Evolutionary conservation across 2,797 vertebrate species (phyloP).

Genomic region (Ambastaia sidthimunki): DNA sequence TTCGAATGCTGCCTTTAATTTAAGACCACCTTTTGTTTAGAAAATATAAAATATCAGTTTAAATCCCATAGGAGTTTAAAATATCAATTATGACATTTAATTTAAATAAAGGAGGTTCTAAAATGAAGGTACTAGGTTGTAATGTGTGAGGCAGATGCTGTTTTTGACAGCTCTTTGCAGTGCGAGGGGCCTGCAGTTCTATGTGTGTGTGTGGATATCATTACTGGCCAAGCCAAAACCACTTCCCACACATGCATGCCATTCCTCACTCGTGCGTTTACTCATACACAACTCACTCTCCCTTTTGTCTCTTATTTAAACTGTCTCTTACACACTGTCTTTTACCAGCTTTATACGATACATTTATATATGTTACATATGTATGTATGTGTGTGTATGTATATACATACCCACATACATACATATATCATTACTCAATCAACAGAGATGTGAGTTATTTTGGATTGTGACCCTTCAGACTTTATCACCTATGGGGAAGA

Average conservation of each 20-base stretch:
- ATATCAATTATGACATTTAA: constrained; percentile 63
- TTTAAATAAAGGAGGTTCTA: constrained; percentile 57
- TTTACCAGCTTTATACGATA: neutral
- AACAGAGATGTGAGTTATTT: no score
- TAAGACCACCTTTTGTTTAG: neutral
- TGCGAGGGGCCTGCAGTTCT: constrained; percentile 73
- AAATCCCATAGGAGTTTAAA: constrained; percentile 36
- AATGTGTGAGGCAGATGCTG: constrained; percentile 70
- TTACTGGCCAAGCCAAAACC: constrained; percentile 79
- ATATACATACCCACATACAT: no score
- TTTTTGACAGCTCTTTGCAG: constrained; percentile 73
- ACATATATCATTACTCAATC: no score
- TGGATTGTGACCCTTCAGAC: no score
- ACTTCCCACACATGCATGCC: constrained; percentile 78
- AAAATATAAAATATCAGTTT: constrained; percentile 3
- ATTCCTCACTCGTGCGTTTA: constrained; percentile 60
- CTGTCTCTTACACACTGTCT: neutral
- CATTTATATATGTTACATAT: neutral
- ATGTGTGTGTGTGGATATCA: constrained; percentile 72
- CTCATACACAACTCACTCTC: neutral
- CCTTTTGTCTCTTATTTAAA: neutral
- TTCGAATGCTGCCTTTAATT: constrained; percentile 39
- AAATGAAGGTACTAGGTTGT: constrained; percentile 53
- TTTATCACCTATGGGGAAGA: no score
- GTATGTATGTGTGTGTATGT: no score